phyloP scores from a whole-genome alignment of 2,797 vertebrate species.

The Myiotriccus ornatus region DNA sequence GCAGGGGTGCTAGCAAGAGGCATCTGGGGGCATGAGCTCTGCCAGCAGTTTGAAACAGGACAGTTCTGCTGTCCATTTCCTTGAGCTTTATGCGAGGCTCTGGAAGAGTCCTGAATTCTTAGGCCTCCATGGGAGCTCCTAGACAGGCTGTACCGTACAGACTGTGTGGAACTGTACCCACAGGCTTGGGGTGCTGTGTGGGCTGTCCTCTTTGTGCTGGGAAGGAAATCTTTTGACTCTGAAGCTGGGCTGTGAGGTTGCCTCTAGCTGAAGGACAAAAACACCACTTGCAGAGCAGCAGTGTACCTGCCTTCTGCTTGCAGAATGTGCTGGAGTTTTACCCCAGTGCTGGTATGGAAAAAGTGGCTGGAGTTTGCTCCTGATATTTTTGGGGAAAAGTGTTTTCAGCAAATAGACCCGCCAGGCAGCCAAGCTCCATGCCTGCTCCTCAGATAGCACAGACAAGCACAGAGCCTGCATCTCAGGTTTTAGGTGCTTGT shows the following conservation, averaged over 20 bases:
- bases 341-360: background rate
- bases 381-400: background rate
- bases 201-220: background rate
- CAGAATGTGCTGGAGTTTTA: background rate
- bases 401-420: background rate
- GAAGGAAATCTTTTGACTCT: background rate
- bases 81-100: background rate
- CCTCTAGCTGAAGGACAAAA: background rate
- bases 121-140: background rate
- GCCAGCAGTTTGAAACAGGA: background rate
- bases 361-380: background rate
- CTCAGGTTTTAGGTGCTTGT: background rate
- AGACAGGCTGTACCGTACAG: fast-evolving
- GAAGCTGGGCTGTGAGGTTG: background rate
- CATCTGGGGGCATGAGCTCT: background rate
- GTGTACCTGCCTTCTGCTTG: background rate
- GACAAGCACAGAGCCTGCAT: background rate
- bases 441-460: background rate
- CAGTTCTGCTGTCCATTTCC: background rate
- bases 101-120: background rate
- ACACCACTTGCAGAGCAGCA: background rate
- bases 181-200: background rate
- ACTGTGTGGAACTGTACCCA: background rate
- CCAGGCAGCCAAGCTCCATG: background rate
- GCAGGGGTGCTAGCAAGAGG: background rate